phyloP scores from a whole-genome alignment of 2,113 vertebrate species.

The Azemiops feae region DNA sequence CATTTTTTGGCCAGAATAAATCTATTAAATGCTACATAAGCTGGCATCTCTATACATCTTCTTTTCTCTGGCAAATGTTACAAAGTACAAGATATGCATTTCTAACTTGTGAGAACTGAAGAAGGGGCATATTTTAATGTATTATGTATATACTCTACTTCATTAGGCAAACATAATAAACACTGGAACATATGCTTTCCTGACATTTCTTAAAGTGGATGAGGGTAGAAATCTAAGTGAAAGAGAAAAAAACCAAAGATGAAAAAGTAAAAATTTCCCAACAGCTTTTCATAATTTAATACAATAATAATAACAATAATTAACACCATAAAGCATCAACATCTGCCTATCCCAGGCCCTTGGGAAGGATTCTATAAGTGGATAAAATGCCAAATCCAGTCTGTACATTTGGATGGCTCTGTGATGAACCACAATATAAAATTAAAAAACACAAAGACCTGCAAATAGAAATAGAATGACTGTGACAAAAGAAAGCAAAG shows the following conservation, averaged over 20 bases:
- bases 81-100: constrained; percentile 48
- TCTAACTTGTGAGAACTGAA: constrained; percentile 52
- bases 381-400: not conserved
- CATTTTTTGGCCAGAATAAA: not conserved
- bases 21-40: not conserved
- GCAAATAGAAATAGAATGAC: not conserved
- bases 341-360: not conserved
- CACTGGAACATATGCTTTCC: constrained; percentile 75
- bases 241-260: constrained; percentile 38
- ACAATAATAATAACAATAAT: not conserved
- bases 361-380: not conserved
- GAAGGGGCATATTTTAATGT: constrained; percentile 63
- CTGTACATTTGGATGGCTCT: not conserved
- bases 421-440: not conserved
- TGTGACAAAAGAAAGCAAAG: not conserved
- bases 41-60: not conserved
- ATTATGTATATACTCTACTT: constrained; percentile 85
- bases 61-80: not conserved
- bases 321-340: not conserved
- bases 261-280: not conserved
- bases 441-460: not conserved
- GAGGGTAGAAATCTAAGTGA: constrained; percentile 63
- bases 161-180: constrained; percentile 78
- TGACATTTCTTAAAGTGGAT: constrained; percentile 64
- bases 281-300: constrained; percentile 9